Evolutionary conservation across 2,888 invertebrate genomes (phyloP).

Genomic region (Acanthosoma haemorrhoidale): DNA sequence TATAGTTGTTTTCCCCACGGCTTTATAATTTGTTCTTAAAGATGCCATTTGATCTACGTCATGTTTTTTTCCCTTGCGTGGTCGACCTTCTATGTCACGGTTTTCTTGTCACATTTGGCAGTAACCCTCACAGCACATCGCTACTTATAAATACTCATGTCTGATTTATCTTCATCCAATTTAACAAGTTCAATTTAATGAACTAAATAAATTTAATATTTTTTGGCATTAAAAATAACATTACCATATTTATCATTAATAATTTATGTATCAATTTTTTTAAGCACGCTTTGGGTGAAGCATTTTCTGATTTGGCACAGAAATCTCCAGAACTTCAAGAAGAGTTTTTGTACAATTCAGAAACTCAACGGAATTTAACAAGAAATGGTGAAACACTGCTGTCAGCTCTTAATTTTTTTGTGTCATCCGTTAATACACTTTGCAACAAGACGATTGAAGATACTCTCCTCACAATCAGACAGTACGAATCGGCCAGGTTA

Average conservation of each 20-base stretch:
- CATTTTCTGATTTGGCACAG: conserved; percentile 91
- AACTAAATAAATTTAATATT: too few relatives aligned
- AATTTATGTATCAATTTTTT: conserved; percentile 20
- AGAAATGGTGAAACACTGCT: conserved; percentile 90
- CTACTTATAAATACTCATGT: too few relatives aligned
- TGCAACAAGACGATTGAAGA: conserved; percentile 98
- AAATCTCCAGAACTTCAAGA: conserved; percentile 93
- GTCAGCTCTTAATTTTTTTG: conserved; percentile 92
- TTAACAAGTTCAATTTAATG: too few relatives aligned
- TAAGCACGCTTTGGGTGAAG: conserved; percentile 83
- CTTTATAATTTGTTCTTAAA: too few relatives aligned
- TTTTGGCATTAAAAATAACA: too few relatives aligned
- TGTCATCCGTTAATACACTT: conserved; percentile 89
- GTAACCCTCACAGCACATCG: too few relatives aligned
- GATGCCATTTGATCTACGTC: too few relatives aligned
- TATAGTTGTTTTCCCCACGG: too few relatives aligned
- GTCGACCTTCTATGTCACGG: too few relatives aligned
- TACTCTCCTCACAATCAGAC: conserved; percentile 70
- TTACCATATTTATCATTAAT: neutral
- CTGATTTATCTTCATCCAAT: too few relatives aligned
- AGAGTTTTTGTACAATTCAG: conserved; percentile 90
- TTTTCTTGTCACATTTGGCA: too few relatives aligned
- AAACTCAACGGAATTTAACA: conserved; percentile 86
- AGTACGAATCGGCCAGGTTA: conserved; percentile 71
- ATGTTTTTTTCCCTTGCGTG: too few relatives aligned